Evolutionary conservation across 53 echinoderm and acorn worm genomes (phyloP), one percentile per base, ranked within the genome.

Genomic region (Zoroaster sp.): DNA sequence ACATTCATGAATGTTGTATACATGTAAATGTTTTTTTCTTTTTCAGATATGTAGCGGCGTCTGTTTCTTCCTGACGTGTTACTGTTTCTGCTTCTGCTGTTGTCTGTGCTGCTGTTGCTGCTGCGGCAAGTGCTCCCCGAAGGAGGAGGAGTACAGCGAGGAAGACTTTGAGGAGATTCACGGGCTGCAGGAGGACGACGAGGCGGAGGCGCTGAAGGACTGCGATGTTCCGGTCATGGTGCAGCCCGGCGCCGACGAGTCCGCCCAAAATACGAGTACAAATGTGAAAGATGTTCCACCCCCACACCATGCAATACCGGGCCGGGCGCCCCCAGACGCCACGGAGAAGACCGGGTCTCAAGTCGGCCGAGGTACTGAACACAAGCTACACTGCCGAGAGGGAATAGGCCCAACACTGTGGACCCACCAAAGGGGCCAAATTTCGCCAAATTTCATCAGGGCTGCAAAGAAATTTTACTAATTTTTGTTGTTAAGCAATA

Each of bases 61-160:
- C 51, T 96, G 99, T 73, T 94, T 92, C 93, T 91, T 99, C 69
- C n/a, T 70, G 10, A 93, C 99, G 4, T 94, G 99, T 69, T 99
- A 94, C 72, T 99, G 95, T 51, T 99, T 99, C 99, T 99, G 99
- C 47, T 96, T 95, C 94, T 96, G 99, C 54, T 99, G 99, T 82
- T 99, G 96, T 42, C 93, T 96, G 7, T 99, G 99, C 72, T 99
- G 99, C 76, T 96, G 93, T 79, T 91, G 95, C 49, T 99, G 99
- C 72, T 99, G 99, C 78, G 99, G 99, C 20, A 83, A 91, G 72
- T 95, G 95, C 45, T 78, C 88, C 40, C 91, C 88, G 14, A 83
- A 72, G 45, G 70, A 83, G 52, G 87, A 46, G 14, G 97, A 92
- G 11, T 91, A 95, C 34, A 92, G 86, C 1, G 94, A 99, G 28